Evolutionary conservation across 2,797 vertebrate genomes (phyloP).

Genomic region (Siniperca scherzeri): DNA sequence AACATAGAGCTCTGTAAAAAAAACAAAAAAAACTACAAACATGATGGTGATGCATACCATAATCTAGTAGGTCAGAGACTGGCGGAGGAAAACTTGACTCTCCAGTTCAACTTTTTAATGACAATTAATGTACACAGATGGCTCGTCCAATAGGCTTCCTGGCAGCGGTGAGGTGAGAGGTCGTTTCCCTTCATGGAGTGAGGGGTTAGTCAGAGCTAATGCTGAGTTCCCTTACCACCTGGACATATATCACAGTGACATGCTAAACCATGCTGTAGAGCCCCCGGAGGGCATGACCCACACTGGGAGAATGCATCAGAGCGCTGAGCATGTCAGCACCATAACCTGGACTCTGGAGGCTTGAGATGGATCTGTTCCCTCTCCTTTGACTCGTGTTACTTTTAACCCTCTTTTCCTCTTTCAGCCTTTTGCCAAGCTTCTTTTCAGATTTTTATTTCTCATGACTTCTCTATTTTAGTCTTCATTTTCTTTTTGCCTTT

Average conservation of each 20-base stretch:
- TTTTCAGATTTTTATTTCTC: slow-evolving; percentile 20
- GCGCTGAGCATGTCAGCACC: slow-evolving; percentile 53
- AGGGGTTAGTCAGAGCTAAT: slow-evolving; percentile 46
- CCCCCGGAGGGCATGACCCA: slow-evolving; percentile 44
- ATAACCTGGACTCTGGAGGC: slow-evolving; percentile 30
- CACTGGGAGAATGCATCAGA: slow-evolving; percentile 53
- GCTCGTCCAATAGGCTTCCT: slow-evolving; percentile 48
- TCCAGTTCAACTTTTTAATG: slow-evolving; percentile 54
- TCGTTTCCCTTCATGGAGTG: slow-evolving; percentile 51
- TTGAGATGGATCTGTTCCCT: slow-evolving; percentile 35
- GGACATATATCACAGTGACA: slow-evolving; percentile 69
- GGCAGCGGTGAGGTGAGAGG: slow-evolving; percentile 57
- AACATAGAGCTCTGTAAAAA: slow-evolving; percentile 3
- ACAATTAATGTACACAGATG: slow-evolving; percentile 70
- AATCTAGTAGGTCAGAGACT: slow-evolving; percentile 4
- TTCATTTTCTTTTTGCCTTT: background rate
- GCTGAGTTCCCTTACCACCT: slow-evolving; percentile 15
- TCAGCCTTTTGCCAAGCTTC: background rate
- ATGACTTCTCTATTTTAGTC: slow-evolving; percentile 10
- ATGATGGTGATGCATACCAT: slow-evolving; percentile 18
- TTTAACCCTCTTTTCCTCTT: background rate
- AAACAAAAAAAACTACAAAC: background rate
- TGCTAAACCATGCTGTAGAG: slow-evolving; percentile 26
- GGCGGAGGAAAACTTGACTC: slow-evolving; percentile 22
- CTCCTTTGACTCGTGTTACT: slow-evolving; percentile 18